phyloP scores from a whole-genome alignment of 1,140 invertebrate genomes.

The Manduca sexta region DNA sequence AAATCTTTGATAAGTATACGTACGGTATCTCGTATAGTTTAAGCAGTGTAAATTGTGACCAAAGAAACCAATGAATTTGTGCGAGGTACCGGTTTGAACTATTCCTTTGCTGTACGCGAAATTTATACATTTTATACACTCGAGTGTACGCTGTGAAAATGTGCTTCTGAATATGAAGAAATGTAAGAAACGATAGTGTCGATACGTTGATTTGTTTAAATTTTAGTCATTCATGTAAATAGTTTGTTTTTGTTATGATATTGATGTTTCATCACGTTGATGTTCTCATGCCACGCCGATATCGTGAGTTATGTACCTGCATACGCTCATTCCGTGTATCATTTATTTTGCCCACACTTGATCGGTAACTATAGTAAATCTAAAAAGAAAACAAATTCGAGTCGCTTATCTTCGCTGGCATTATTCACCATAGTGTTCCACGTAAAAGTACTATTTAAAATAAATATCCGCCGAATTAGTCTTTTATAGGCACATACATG shows the following conservation, averaged over 20 bases:
- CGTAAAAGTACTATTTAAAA: slow-evolving; percentile 45
- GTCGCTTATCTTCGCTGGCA: slow-evolving; percentile 6
- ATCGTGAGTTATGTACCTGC: neutral
- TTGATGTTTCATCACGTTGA: slow-evolving; percentile 64
- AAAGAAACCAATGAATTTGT: neutral
- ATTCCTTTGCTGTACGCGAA: neutral
- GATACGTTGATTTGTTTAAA: slow-evolving; percentile 57
- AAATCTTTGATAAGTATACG: neutral
- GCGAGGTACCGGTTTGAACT: neutral
- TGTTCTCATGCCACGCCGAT: slow-evolving; percentile 40
- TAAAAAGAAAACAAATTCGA: neutral
- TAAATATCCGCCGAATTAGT: slow-evolving; percentile 65
- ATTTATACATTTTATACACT: neutral
- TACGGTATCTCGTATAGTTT: neutral
- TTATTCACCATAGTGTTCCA: slow-evolving; percentile 59
- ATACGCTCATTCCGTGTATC: neutral
- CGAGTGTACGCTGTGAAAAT: neutral
- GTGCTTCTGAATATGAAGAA: neutral
- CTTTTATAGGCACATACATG: slow-evolving; percentile 51
- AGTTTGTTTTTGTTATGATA: slow-evolving; percentile 65
- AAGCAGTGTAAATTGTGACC: too few species aligned
- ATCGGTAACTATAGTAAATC: neutral
- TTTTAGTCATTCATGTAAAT: slow-evolving; percentile 45
- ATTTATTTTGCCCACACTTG: neutral
- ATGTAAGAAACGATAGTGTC: slow-evolving; percentile 25